Evolutionary conservation across 2,888 invertebrate genomes (phyloP).

Genomic region (Saturnia pavonia): DNA sequence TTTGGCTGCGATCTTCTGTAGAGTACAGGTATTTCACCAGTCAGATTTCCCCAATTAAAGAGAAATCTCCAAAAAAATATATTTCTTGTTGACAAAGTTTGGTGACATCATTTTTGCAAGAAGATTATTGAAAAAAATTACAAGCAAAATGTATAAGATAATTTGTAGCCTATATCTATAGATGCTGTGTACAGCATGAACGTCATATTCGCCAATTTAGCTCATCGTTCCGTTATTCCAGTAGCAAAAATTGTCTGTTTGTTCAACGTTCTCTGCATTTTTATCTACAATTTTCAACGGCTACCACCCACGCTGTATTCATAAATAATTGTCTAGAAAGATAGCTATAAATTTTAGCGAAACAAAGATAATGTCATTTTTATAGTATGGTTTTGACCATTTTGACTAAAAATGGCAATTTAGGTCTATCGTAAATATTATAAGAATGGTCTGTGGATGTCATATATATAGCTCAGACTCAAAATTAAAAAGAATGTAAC

Average conservation of each 20-base stretch:
- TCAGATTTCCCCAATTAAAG: no score
- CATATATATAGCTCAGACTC: neutral
- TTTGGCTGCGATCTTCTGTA: no score
- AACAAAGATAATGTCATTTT: neutral
- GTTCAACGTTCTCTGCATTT: neutral
- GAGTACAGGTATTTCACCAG: no score
- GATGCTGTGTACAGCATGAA: neutral
- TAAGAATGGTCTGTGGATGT: neutral
- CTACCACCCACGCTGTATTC: neutral
- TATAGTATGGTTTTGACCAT: neutral
- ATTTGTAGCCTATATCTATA: neutral
- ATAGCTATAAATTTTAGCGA: neutral
- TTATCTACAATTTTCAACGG: neutral
- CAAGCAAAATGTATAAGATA: neutral
- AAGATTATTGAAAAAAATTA: no score
- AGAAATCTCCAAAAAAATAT: no score
- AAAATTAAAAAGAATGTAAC: neutral
- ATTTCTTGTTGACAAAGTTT: no score
- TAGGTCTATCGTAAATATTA: neutral
- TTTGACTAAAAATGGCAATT: conserved; percentile 7
- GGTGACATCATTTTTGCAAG: no score
- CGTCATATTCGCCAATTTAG: neutral
- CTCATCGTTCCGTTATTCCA: conserved; percentile 1
- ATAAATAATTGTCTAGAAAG: neutral
- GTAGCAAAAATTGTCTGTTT: neutral